phyloP scores from a whole-genome alignment of 2,888 invertebrate species.

The Brenthis daphne region DNA sequence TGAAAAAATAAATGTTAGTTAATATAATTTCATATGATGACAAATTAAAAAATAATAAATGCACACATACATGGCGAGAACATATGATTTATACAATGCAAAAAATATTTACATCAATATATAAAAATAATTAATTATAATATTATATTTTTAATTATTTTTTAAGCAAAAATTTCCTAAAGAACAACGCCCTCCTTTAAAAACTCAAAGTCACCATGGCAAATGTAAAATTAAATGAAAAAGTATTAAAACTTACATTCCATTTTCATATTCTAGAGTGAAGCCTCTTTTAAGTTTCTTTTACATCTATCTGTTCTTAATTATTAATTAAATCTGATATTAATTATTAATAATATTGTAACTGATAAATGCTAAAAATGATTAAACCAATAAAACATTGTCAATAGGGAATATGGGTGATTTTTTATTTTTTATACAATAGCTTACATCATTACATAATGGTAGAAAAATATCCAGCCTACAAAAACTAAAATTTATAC shows the following conservation, averaged over 20 bases:
- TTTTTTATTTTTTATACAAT: no score
- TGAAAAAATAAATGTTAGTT: conserved; percentile 8
- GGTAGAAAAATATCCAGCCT: no score
- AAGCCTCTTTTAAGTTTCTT: conserved; percentile 2
- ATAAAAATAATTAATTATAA: neutral
- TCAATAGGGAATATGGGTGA: no score
- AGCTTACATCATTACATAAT: no score
- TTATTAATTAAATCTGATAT: no score
- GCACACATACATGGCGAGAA: conserved; percentile 26
- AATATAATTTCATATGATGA: conserved; percentile 2
- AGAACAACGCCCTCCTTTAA: no score
- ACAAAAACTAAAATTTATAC: no score
- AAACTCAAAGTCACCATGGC: no score
- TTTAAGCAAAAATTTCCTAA: neutral
- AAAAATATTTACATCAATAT: conserved; percentile 28
- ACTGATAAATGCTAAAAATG: neutral
- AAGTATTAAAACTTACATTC: neutral
- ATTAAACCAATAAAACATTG: neutral
- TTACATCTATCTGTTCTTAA: neutral
- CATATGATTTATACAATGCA: conserved; percentile 19
- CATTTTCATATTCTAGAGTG: neutral
- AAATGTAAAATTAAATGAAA: neutral
- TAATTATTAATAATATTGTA: neutral
- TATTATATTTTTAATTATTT: neutral
- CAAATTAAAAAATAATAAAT: conserved; percentile 26